Evolutionary conservation across 2,797 vertebrate genomes (phyloP).

Genomic region (Xiphorhynchus erythropygius): DNA sequence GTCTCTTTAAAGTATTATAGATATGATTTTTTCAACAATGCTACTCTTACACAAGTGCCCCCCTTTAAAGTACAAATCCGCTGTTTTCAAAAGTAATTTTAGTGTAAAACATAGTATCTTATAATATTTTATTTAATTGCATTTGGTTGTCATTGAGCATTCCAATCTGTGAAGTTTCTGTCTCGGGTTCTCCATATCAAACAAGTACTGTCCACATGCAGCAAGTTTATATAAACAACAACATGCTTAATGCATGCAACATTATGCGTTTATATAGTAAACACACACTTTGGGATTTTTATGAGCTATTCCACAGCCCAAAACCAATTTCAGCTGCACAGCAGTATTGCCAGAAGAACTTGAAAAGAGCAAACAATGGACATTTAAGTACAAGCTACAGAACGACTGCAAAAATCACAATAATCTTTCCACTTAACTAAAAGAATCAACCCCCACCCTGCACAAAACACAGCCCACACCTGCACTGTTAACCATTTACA

Average conservation of each 20-base stretch:
- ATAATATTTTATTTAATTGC: slow-evolving; percentile 31
- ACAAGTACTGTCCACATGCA: slow-evolving; percentile 63
- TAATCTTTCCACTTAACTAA: slow-evolving; percentile 41
- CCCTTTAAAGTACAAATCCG: slow-evolving; percentile 30
- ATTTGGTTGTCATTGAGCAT: slow-evolving; percentile 1
- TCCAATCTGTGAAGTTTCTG: slow-evolving; percentile 67
- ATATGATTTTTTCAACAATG: slow-evolving; percentile 26
- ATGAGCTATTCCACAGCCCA: slow-evolving; percentile 15
- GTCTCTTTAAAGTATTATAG: neutral
- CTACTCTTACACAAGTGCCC: slow-evolving; percentile 2
- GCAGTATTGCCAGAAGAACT: slow-evolving; percentile 60
- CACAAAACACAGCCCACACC: slow-evolving; percentile 58
- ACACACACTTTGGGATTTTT: slow-evolving; percentile 35
- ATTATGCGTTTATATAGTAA: slow-evolving; percentile 25
- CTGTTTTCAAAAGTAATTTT: slow-evolving; percentile 4
- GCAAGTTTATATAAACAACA: slow-evolving; percentile 72
- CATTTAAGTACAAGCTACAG: slow-evolving; percentile 49
- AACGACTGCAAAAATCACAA: slow-evolving; percentile 43
- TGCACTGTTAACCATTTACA: slow-evolving; percentile 56
- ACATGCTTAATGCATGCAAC: slow-evolving; percentile 67
- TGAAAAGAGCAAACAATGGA: slow-evolving; percentile 73
- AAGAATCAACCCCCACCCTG: slow-evolving; percentile 53
- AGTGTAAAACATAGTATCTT: neutral
- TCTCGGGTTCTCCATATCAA: slow-evolving; percentile 33
- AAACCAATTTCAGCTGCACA: slow-evolving; percentile 18